A percentile compares a stretch with the other conserved stretches of the same genome.
These are phyloP conservation scores for Battus philenor DNA, from an alignment of 1,140 invertebrate species.

Conservation along the genomic window DNA sequence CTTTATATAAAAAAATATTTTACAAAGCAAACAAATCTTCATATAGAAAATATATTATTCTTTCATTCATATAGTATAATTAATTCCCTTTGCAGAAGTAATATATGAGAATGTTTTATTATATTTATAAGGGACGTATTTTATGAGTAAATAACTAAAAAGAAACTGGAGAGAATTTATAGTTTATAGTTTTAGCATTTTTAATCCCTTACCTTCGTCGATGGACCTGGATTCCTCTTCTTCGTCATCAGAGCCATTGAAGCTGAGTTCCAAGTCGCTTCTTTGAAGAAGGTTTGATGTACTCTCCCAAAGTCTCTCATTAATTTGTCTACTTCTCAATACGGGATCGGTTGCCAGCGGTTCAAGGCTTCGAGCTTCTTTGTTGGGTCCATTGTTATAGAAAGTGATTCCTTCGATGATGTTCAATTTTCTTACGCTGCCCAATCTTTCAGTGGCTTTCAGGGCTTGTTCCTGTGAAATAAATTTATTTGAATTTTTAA, in stretches of 20 bases:
- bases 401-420: slow-evolving; percentile 53
- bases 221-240: slow-evolving; percentile 50
- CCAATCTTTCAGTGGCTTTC: slow-evolving; percentile 43
- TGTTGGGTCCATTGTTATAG: slow-evolving; percentile 51
- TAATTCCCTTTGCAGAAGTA: too few relatives aligned
- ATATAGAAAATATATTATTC: too few relatives aligned
- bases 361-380: slow-evolving; percentile 48
- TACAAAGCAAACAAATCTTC: too few relatives aligned
- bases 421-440: slow-evolving; percentile 47
- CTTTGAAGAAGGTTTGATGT: slow-evolving; percentile 42
- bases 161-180: too few relatives aligned
- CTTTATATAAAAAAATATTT: too few relatives aligned
- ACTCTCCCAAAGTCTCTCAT: slow-evolving; percentile 50
- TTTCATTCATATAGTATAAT: too few relatives aligned
- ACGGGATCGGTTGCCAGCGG: slow-evolving; percentile 43
- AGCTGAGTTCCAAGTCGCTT: slow-evolving; percentile 56
- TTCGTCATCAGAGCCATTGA: slow-evolving; percentile 32
- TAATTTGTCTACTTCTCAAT: slow-evolving; percentile 42
- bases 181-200: too few relatives aligned
- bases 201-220: slow-evolving; percentile 53
- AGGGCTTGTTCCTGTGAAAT: slow-evolving; percentile 55
- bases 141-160: too few relatives aligned
- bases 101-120: too few relatives aligned
- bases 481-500: slow-evolving; percentile 10
- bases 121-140: too few relatives aligned